A percentile compares a stretch with the other conserved stretches of the same genome.
Evolutionary conservation across 2,113 vertebrate species (phyloP).

Genomic region (Emydura subglobosa): DNA sequence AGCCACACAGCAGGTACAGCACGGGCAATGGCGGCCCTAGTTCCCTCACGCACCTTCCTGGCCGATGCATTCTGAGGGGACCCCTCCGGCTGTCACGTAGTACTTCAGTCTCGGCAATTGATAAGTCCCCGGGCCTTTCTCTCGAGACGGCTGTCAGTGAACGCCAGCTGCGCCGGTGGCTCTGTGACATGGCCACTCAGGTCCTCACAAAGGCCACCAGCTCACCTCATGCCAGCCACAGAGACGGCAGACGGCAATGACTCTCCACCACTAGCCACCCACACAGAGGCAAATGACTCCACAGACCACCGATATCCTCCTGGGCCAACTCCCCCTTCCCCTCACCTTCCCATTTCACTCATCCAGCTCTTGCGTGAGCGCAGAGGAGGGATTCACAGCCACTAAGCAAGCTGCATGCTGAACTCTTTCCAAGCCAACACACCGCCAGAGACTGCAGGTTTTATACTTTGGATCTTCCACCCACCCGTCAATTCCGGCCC

Average conservation of each 20-base stretch:
- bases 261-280: neutral
- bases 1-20: neutral
- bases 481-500: neutral
- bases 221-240: neutral
- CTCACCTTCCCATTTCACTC: neutral
- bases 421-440: neutral
- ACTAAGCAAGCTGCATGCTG: no score
- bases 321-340: neutral
- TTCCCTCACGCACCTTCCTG: neutral
- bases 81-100: neutral
- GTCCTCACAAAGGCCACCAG: neutral
- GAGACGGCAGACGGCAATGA: neutral
- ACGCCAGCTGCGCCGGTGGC: neutral
- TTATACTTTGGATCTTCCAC: neutral
- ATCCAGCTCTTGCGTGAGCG: no score
- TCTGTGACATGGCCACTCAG: neutral
- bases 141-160: neutral
- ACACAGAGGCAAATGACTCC: neutral
- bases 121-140: neutral
- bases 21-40: neutral
- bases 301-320: neutral
- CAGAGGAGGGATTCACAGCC: no score
- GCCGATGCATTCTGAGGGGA: neutral
- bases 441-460: neutral
- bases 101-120: neutral